These are phyloP conservation scores for Glaucomys volans DNA, from an alignment of 2,113 vertebrate species.

Conservation along the genomic window DNA sequence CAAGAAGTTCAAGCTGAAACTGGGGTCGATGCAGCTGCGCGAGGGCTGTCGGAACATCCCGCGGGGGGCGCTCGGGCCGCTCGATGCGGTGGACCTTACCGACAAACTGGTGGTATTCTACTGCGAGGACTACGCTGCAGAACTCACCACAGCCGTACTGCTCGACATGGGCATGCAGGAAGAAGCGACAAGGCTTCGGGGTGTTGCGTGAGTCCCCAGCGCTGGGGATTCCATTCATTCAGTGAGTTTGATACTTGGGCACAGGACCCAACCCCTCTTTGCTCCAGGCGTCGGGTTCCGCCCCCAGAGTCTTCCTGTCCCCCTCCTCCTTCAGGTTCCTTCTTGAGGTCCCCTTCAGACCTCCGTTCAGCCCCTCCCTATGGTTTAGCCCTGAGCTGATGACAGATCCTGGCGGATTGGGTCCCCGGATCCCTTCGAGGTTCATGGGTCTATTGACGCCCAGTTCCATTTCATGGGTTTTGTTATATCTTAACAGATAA, in stretches of 20 bases:
- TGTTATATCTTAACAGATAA: conserved; percentile 24
- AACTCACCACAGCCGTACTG: background rate
- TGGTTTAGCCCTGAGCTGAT: background rate
- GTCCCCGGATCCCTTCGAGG: background rate
- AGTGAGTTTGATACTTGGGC: background rate
- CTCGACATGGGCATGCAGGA: background rate
- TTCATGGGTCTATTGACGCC: background rate
- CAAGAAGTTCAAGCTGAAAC: conserved; percentile 56
- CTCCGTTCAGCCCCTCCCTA: background rate
- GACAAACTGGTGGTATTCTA: background rate
- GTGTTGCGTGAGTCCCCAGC: rapidly evolving
- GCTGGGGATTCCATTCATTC: rapidly evolving
- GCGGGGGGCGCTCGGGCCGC: rapidly evolving
- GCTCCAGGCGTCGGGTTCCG: background rate
- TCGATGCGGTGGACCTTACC: background rate
- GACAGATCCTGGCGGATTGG: background rate
- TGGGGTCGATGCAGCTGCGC: rapidly evolving
- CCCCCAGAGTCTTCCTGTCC: background rate
- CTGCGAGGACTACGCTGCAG: rapidly evolving
- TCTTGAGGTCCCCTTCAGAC: background rate
- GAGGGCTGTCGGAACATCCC: background rate
- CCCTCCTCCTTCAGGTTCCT: background rate
- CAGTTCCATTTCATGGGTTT: background rate
- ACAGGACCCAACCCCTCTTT: background rate
- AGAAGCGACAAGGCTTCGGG: background rate